Evolutionary conservation across 2,113 vertebrate genomes (phyloP).

Genomic region (Centropus bengalensis): DNA sequence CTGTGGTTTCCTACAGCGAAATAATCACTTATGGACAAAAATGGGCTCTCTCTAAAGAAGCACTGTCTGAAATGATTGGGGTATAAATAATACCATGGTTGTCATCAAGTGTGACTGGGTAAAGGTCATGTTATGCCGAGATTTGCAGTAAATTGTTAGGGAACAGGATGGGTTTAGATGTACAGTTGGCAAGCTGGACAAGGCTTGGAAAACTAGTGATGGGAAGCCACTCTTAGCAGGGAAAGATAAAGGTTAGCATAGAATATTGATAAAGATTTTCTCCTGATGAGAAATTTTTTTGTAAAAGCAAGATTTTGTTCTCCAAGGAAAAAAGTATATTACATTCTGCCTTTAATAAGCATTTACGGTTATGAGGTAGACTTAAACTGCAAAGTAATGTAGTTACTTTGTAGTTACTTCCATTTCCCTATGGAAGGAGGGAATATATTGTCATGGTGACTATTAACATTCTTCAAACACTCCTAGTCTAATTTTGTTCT

Average conservation of each 20-base stretch:
- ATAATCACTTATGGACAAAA: not conserved
- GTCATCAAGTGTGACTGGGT: not conserved
- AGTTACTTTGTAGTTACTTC: not conserved
- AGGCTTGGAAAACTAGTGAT: not conserved
- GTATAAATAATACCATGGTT: not conserved
- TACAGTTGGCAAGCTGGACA: not conserved
- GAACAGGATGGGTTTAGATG: not conserved
- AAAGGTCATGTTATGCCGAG: not conserved
- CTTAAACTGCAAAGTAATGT: not conserved
- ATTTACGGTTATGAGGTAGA: not conserved
- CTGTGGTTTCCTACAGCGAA: conserved; percentile 1
- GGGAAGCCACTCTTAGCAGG: not conserved
- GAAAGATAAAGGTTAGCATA: not conserved
- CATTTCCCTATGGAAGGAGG: not conserved
- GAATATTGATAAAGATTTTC: not conserved
- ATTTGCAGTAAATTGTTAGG: not conserved
- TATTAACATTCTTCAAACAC: not conserved
- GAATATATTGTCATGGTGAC: not conserved
- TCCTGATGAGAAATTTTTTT: not conserved
- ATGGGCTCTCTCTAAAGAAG: not conserved
- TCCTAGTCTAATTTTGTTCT: not conserved
- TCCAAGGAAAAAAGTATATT: not conserved
- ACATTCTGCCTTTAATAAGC: not conserved
- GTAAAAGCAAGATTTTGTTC: not conserved
- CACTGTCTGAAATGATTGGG: not conserved